phyloP scores from a whole-genome alignment of 1,140 invertebrate genomes.

The Chrysomallon squamiferum region DNA sequence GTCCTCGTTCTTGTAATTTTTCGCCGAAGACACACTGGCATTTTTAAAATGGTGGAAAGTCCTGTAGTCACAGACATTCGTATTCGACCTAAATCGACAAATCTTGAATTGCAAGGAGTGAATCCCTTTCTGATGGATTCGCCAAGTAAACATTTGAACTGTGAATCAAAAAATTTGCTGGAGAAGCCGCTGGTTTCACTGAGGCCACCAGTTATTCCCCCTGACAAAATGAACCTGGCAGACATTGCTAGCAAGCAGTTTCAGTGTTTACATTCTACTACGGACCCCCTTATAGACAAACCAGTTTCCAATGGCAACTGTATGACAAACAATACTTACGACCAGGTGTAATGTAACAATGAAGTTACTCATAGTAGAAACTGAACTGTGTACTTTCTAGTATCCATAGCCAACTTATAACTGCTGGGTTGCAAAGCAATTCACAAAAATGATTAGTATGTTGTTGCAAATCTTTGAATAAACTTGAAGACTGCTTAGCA shows the following conservation, averaged over 20 bases:
- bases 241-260: background rate
- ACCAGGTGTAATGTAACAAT: background rate
- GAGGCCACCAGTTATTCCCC: background rate
- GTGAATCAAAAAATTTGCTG: slow-evolving; percentile 1
- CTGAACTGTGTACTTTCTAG: too few species aligned
- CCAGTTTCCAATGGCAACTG: slow-evolving; percentile 1
- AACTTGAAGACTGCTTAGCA: too few species aligned
- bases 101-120: slow-evolving; percentile 15
- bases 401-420: too few species aligned
- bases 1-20: slow-evolving; percentile 11
- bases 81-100: slow-evolving; percentile 17
- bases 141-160: slow-evolving; percentile 9
- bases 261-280: background rate
- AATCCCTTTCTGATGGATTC: slow-evolving; percentile 14
- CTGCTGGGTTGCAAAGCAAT: too few species aligned
- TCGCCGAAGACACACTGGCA: slow-evolving; percentile 15
- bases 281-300: background rate
- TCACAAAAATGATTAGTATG: too few species aligned
- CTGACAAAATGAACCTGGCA: background rate
- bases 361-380: too few species aligned
- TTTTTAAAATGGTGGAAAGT: slow-evolving; percentile 13
- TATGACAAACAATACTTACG: slow-evolving; percentile 1
- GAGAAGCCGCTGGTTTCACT: background rate
- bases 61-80: slow-evolving; percentile 12
- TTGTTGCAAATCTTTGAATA: too few species aligned